A percentile compares a stretch with the other conserved stretches of the same genome.
phyloP scores from a whole-genome alignment of 2,888 invertebrate species.

The Auanema freiburgensis region DNA sequence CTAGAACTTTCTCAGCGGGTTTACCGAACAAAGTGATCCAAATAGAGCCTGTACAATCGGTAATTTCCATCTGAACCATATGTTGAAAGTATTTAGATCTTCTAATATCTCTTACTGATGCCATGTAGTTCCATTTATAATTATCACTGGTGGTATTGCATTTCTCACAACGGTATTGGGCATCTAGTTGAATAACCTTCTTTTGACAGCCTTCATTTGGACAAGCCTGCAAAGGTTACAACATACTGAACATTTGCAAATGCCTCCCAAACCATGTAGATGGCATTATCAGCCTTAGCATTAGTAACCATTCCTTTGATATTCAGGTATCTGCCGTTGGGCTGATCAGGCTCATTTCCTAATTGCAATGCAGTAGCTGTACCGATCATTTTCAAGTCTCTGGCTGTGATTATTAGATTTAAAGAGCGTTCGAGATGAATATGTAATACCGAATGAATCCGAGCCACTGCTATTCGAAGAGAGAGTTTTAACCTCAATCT shows the following conservation, averaged over 20 bases:
- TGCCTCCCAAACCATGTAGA: constrained; percentile 74
- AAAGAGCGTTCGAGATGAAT: too few species aligned
- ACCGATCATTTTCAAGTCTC: constrained; percentile 46
- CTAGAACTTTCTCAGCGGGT: constrained; percentile 78
- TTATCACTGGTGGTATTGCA: constrained; percentile 82
- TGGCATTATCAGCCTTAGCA: constrained; percentile 79
- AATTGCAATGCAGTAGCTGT: constrained; percentile 30
- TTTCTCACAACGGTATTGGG: constrained; percentile 92
- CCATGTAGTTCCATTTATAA: constrained; percentile 71
- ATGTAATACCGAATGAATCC: too few species aligned
- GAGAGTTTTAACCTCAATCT: constrained; percentile 32
- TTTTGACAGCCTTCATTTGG: constrained; percentile 88
- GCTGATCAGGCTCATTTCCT: constrained; percentile 65
- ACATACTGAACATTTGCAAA: constrained; percentile 1
- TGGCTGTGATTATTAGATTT: constrained; percentile 4
- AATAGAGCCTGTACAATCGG: constrained; percentile 83
- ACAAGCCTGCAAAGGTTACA: constrained; percentile 73
- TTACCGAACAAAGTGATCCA: constrained; percentile 88
- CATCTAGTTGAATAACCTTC: constrained; percentile 79
- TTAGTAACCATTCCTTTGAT: constrained; percentile 79
- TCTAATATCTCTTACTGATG: constrained; percentile 20
- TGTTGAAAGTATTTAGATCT: background rate
- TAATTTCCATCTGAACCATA: constrained; percentile 76
- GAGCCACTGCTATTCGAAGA: background rate
- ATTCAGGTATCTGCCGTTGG: constrained; percentile 75